These are phyloP conservation scores for Natrix natrix DNA, from an alignment of 2,797 vertebrate species.

Conservation along the genomic window DNA sequence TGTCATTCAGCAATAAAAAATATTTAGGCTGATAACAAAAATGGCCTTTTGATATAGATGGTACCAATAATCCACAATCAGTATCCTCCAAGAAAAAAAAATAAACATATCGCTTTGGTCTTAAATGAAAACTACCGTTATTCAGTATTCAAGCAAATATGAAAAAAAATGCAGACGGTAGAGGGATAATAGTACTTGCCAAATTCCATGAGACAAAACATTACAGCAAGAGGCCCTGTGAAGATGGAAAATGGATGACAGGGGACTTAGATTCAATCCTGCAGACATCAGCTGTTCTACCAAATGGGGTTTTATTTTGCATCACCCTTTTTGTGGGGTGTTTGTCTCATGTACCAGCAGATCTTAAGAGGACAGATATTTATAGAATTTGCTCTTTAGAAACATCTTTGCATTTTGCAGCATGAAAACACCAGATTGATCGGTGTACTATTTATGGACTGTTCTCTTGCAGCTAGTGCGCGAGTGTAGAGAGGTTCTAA, in stretches of 20 bases:
- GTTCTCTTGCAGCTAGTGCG: slow-evolving; percentile 86
- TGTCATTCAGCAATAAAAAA: not conserved
- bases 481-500: slow-evolving; percentile 97
- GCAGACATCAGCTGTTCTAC: not conserved
- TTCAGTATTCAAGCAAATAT: not conserved
- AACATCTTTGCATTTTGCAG: not conserved
- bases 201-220: not conserved
- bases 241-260: not conserved
- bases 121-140: not conserved
- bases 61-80: not conserved
- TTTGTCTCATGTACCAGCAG: not conserved
- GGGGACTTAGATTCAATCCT: not conserved
- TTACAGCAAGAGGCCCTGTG: not conserved
- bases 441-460: not conserved
- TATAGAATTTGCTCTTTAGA: not conserved
- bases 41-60: not conserved
- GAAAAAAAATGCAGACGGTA: not conserved
- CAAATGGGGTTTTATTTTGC: not conserved
- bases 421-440: not conserved
- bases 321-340: not conserved
- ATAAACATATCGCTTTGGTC: not conserved
- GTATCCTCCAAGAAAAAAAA: too few relatives aligned
- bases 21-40: not conserved
- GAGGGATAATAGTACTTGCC: not conserved
- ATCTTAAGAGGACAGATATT: not conserved